Evolutionary conservation across 1,140 invertebrate genomes (phyloP).

Genomic region (Penaeus japonicus): DNA sequence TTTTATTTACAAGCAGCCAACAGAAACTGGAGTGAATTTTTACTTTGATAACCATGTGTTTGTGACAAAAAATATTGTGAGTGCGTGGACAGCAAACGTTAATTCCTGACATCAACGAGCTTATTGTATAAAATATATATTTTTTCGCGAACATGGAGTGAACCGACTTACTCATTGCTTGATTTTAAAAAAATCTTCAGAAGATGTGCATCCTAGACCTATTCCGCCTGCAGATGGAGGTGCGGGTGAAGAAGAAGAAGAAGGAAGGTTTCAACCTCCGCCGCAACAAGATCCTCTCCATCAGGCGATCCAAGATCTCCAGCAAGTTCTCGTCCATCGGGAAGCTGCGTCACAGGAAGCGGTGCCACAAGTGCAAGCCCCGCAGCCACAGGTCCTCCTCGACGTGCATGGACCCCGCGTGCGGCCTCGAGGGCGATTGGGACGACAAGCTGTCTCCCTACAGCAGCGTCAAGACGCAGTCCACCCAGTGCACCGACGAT

Average conservation of each 20-base stretch:
- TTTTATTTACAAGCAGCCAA: no score
- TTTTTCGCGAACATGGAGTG: background rate
- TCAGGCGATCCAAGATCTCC: slow-evolving; percentile 2
- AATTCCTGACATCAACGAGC: no score
- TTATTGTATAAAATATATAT: background rate
- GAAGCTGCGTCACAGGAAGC: slow-evolving; percentile 21
- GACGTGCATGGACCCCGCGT: slow-evolving; percentile 29
- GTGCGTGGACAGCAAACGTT: no score
- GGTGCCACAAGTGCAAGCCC: background rate
- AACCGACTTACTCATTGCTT: background rate
- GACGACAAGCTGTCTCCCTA: slow-evolving; percentile 29
- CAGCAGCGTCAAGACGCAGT: slow-evolving; percentile 47
- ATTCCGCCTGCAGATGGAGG: slow-evolving; percentile 45
- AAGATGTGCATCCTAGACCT: slow-evolving; percentile 43
- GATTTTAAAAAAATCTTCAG: background rate
- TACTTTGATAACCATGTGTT: no score
- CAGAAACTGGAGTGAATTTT: no score
- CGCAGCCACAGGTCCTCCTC: background rate
- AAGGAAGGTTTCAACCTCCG: slow-evolving; percentile 22
- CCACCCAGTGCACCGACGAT: slow-evolving; percentile 41
- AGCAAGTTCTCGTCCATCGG: slow-evolving; percentile 21
- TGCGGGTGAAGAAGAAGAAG: slow-evolving; percentile 44
- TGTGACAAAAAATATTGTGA: no score
- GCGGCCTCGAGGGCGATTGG: slow-evolving; percentile 18
- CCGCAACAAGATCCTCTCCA: slow-evolving; percentile 37